phyloP scores from a whole-genome alignment of 2,113 vertebrate species.

The Pelmatolapia mariae region DNA sequence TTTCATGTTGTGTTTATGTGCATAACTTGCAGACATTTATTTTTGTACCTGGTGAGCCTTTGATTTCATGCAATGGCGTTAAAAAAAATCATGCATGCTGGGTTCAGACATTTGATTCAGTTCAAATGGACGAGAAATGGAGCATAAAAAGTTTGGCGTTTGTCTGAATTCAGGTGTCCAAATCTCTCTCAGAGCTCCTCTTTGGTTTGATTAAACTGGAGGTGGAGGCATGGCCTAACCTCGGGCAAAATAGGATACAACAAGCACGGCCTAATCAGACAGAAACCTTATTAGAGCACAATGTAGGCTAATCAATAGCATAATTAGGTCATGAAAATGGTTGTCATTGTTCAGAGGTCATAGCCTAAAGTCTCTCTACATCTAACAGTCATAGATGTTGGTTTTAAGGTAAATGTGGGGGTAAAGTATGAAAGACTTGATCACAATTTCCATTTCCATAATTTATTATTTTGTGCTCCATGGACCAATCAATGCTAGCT shows the following conservation, averaged over 20 bases:
- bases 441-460: not conserved
- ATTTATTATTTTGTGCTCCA: not conserved
- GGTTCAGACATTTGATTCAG: not conserved
- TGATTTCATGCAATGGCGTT: not conserved
- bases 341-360: not conserved
- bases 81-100: not conserved
- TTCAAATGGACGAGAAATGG: not conserved
- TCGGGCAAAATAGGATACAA: constrained; percentile 26
- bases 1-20: not conserved
- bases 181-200: not conserved
- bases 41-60: not conserved
- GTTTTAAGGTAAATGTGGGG: not conserved
- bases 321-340: constrained; percentile 48
- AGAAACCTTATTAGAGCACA: constrained; percentile 14
- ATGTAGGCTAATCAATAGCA: constrained; percentile 65
- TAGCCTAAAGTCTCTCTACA: not conserved
- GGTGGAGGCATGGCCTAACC: not conserved
- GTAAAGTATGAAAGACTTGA: not conserved
- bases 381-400: not conserved
- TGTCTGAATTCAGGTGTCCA: not conserved
- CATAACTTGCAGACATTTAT: not conserved
- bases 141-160: not conserved
- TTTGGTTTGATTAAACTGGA: not conserved
- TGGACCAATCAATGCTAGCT: not conserved
- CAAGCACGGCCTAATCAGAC: constrained; percentile 27